These are phyloP conservation scores for Pituophis catenifer DNA, from an alignment of 2,113 vertebrate species.

Conservation along the genomic window DNA sequence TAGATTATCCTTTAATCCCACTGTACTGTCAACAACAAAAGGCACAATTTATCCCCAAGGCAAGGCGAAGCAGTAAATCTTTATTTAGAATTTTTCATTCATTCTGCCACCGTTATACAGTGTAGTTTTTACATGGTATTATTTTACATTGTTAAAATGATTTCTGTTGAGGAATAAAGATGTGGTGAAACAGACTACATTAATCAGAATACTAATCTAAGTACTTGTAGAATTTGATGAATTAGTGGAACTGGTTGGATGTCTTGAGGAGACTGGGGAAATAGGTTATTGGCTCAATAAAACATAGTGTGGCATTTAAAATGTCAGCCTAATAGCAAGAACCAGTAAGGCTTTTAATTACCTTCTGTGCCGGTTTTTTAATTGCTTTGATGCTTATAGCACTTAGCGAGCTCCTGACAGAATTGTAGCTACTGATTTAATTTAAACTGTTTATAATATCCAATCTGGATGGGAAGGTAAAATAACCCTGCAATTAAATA, in stretches of 20 bases:
- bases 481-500: conserved; percentile 23
- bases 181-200: conserved; percentile 32
- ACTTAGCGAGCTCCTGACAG: conserved; percentile 76
- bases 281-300: conserved; percentile 94
- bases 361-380: conserved; percentile 97
- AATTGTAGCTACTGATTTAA: conserved; percentile 77
- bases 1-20: neutral
- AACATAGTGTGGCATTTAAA: conserved; percentile 92
- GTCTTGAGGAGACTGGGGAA: conserved; percentile 84
- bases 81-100: neutral
- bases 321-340: conserved; percentile 94
- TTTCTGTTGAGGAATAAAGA: conserved; percentile 58
- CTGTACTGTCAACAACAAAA: neutral
- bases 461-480: conserved; percentile 41
- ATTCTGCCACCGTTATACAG: neutral
- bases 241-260: conserved; percentile 91
- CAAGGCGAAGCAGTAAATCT: neutral
- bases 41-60: neutral
- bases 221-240: conserved; percentile 87
- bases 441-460: conserved; percentile 66
- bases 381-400: conserved; percentile 77
- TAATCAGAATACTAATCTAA: conserved; percentile 64
- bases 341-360: conserved; percentile 99
- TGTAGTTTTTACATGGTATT: neutral
- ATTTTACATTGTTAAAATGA: conserved; percentile 11